Evolutionary conservation across 2,888 invertebrate species (phyloP), one percentile per base, ranked within the genome.

Genomic region (Gnatocerus cornutus): DNA sequence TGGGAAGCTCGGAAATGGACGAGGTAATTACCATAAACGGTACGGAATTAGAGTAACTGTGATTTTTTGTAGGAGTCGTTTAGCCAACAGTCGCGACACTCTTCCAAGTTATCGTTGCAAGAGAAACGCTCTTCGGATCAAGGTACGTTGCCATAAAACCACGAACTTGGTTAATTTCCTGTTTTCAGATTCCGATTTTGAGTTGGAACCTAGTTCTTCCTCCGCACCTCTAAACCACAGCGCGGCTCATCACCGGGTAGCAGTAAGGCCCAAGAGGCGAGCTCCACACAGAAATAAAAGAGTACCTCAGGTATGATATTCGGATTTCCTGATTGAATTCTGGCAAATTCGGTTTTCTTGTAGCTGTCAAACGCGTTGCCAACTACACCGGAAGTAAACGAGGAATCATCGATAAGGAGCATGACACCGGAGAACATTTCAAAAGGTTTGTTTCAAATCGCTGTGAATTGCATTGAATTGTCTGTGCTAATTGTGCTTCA

Each of bases 211-310:
- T 80, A 87, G 87, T 66, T 87, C 87, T 67, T 81, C 86, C 27
- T 86, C 89, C 79, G 87, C 88, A 78, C 90, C 92, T 67, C 87
- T 94, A 77, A 93, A 92, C 80, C 93, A 94, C 85, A 91, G 91
- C 69, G 94, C 93, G 50, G 94, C 94, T 66, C 90, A 89, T 77
- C 94, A 94, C 86, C 91, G 92, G 85, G 93, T 93, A 88, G 90
- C 93, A 53, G 90, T 94, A 68, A 88, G 91, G 50, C 93, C 93
- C 16, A 89, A 90, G 71, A 88, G 92, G 77, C 92, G 91, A 71
- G 91, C 92, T 21, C 92, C 92, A 3, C 84, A 91, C 55, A 88
- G 91, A 78, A 59, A 14, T 29, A 89, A 91, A 83, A 87, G 90
- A 82, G 87, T 86, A 9, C 82, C 85, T 66, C 87, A 87, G 84